phyloP scores from a whole-genome alignment of 2,113 vertebrate species.

The Xenopus tropicalis region DNA sequence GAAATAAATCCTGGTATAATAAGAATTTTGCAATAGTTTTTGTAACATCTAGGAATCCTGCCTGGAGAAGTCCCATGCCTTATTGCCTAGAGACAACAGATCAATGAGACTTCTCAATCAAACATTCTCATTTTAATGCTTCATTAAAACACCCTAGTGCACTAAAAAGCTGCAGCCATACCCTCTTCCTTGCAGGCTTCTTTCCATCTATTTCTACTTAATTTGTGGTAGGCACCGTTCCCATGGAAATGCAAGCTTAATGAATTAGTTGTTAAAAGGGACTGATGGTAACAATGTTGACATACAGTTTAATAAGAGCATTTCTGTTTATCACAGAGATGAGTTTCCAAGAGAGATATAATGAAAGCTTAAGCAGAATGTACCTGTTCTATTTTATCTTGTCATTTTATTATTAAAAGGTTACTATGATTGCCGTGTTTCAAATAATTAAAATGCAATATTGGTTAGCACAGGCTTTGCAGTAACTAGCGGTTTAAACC shows the following conservation, averaged over 20 bases:
- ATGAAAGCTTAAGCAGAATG: neutral
- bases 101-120: slow-evolving; percentile 7
- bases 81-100: neutral
- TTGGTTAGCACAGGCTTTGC: too few relatives aligned
- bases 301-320: slow-evolving; percentile 2
- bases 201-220: neutral
- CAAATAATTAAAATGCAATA: too few relatives aligned
- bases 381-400: neutral
- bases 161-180: neutral
- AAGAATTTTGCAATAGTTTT: too few relatives aligned
- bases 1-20: too few relatives aligned
- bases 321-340: slow-evolving; percentile 1
- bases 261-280: slow-evolving; percentile 10
- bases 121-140: slow-evolving; percentile 7
- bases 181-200: neutral
- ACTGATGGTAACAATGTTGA: neutral
- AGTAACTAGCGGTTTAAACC: too few relatives aligned
- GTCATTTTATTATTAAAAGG: too few relatives aligned
- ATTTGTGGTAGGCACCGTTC: neutral
- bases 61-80: too few relatives aligned
- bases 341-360: neutral
- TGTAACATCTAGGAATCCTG: too few relatives aligned
- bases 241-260: slow-evolving; percentile 12
- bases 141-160: neutral
- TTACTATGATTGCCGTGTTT: too few relatives aligned